Evolutionary conservation across 2,113 vertebrate genomes (phyloP).

Genomic region (Aldabrachelys gigantea): DNA sequence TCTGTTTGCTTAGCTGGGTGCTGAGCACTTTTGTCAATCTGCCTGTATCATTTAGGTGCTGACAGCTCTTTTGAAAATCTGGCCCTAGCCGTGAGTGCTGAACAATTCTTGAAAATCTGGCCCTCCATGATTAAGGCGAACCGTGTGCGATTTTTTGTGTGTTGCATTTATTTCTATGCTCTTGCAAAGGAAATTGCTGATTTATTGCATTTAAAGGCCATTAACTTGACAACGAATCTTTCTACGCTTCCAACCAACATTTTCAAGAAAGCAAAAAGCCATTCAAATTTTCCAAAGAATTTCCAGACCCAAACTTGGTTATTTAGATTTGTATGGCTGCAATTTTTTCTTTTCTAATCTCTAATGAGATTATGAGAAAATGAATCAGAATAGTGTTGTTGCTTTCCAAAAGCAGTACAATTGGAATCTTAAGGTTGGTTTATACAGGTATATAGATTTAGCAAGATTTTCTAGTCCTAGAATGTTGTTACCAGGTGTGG

Average conservation of each 20-base stretch:
- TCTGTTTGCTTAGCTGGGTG: background rate
- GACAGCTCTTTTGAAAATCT: background rate
- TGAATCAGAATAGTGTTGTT: background rate
- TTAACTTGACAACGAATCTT: background rate
- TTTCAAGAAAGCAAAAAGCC: background rate
- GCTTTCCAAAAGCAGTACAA: background rate
- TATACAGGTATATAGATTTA: background rate
- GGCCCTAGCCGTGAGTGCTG: background rate
- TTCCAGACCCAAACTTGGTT: background rate
- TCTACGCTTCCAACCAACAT: background rate
- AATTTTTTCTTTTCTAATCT: background rate
- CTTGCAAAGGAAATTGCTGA: background rate
- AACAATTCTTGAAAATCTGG: background rate
- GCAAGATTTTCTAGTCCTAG: accelerated
- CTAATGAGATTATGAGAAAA: background rate
- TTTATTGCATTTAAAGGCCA: background rate
- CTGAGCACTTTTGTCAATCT: accelerated
- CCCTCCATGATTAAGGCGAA: background rate
- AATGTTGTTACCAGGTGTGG: background rate
- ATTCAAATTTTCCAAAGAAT: background rate
- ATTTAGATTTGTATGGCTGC: background rate
- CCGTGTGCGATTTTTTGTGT: background rate
- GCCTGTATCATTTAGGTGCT: background rate
- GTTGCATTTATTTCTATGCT: background rate
- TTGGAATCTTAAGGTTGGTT: background rate